Evolutionary conservation across 2,888 invertebrate genomes (phyloP), one percentile per base, ranked within the genome.

Genomic region (Gisinianus flammeolus): DNA sequence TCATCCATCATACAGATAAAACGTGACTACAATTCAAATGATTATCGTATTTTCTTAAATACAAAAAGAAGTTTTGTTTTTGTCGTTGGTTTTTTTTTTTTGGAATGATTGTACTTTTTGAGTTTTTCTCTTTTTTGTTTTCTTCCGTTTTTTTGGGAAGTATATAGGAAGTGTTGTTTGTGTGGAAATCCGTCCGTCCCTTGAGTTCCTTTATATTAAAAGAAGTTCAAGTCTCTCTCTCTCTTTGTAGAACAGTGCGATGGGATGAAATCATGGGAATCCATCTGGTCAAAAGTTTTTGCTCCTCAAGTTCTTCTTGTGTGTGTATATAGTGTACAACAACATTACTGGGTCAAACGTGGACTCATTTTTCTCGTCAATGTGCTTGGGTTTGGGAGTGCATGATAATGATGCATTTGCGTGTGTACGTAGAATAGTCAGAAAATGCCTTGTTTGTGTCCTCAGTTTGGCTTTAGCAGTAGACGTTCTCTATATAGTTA

Each of bases 211-310:
- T n/a, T 69, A 44, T 44, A 16, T 3, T 33, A 19, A 44, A 28
- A 19, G 56, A 72, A 26, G 72, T 28, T 72, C n/a, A 58, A 58
- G 54, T 54, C 28, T 71, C n/a, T 56, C 28, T 70, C 58, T 72
- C 62, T 54, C n/a, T 70, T 24, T 70, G 70, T 44, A 44, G 70
- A 10, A n/a, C n/a, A n/a, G n/a, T n/a, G n/a, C 6, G 8, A 19
- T 30, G 26, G 35, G 16, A 74, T 64, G 30, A 64, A 64, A 35
- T 56, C 76, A 76, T 76, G 76, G 76, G 76, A 76, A 76, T 76
- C 19, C 76, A 76, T 76, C 76, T 76, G 76, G 69, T 70, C 8
- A n/a, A n/a, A 44, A 35, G 62, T 52, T 75, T 24, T 66, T 66
- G 64, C 30, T 68, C 22, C 68, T 33, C 33, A 4, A 24, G 28